These are phyloP conservation scores for Drosophila neotestacea DNA, from an alignment of 2,888 invertebrate species.

Conservation along the genomic window DNA sequence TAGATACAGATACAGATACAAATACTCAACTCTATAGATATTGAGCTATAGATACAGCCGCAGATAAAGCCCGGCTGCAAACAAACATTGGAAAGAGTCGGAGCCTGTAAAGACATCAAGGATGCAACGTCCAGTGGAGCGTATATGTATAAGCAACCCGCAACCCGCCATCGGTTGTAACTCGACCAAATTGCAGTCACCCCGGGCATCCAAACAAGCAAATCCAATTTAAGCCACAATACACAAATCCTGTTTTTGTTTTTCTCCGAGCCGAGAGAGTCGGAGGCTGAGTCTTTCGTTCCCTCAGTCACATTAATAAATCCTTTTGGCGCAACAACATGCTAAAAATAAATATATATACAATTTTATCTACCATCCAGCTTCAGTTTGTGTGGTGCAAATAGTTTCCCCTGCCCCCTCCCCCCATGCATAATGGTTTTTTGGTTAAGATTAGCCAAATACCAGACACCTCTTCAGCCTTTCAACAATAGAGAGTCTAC, in stretches of 20 bases:
- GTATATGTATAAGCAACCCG: conserved; percentile 47
- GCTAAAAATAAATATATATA: conserved; percentile 44
- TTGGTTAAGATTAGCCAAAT: conserved; percentile 65
- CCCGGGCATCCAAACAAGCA: conserved; percentile 60
- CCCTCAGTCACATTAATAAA: conserved; percentile 57
- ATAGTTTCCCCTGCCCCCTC: conserved; percentile 39
- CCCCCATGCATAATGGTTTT: conserved; percentile 53
- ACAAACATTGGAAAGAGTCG: conserved; percentile 30
- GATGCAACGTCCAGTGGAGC: conserved; percentile 64
- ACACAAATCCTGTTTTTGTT: conserved; percentile 77
- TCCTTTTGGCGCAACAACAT: conserved; percentile 46
- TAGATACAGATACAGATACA: conserved; percentile 22
- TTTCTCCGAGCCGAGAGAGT: conserved; percentile 22
- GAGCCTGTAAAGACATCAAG: conserved; percentile 40
- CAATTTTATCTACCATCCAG: conserved; percentile 29
- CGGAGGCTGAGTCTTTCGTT: conserved; percentile 8
- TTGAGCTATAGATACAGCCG: conserved; percentile 55
- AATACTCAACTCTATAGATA: conserved; percentile 33
- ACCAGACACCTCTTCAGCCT: conserved; percentile 60
- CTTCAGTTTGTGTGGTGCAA: conserved; percentile 21
- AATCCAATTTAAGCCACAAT: conserved; percentile 80
- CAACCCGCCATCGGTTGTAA: conserved; percentile 24
- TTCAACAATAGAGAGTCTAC: conserved; percentile 17
- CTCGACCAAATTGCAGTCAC: conserved; percentile 60
- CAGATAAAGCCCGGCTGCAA: conserved; percentile 60